Evolutionary conservation across 2,888 invertebrate genomes (phyloP), one percentile per base, ranked within the genome.

Genomic region (Archips xylosteana): DNA sequence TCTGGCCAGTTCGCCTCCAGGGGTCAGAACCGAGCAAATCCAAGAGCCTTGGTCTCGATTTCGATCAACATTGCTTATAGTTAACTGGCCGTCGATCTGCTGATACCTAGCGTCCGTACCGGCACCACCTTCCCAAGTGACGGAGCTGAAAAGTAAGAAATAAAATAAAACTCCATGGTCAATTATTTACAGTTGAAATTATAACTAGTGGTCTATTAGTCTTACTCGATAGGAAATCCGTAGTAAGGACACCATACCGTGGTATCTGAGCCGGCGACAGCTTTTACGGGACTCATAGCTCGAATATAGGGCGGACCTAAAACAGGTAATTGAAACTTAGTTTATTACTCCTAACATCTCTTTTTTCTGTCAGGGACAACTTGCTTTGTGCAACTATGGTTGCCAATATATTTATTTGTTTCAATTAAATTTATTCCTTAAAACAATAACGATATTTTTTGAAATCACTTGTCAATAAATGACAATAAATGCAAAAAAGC

Each of bases 231-330:
- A 49, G 98, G 98, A 90, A 97, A 97, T 77, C 98, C 98, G 66
- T 97, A 97, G 87, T 97, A 98, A 68, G 97, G 97, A 89, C 98
- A 98, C 87, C 96, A 96, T 76, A 98, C 95, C 74, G 95, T 95
- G 76, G 97, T 95, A 84, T 97, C 96, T 76, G 96, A 95, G 23
- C 97, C 97, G 54, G 98, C 97, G 47, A 98, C 97, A 6, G 97
- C 97, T 81, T 97, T 97, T 75, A 97, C 95, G 39, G 97, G 95
- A 75, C 95, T 96, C 90, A 97, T 96, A 66, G 96, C 95, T 77
- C 97, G 95, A 77, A 97, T 97, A 88, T 96, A 97, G 34, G 97
- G 97, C 10, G 97, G 96, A 77, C 97, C 97, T 97, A 84, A 74
- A 86, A 75, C 82, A 82, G 84, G 60, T 42, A 57, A 49, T 54